Conservation (phyloP, 2,113 vertebrate species). For the Redunca redunca region DNA sequence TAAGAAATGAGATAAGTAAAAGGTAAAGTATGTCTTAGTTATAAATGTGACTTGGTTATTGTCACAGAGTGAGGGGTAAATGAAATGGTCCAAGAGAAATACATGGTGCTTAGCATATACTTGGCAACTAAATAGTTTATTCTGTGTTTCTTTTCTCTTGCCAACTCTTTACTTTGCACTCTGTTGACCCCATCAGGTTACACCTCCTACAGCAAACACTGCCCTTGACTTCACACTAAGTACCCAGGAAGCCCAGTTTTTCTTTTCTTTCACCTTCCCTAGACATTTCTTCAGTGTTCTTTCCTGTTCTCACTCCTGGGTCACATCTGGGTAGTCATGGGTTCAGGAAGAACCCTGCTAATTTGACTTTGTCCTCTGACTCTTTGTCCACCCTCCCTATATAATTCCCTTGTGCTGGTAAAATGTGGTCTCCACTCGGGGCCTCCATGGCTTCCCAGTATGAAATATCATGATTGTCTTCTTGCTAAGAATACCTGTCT, state of each 20-base stretch:
- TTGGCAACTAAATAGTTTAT: neutral
- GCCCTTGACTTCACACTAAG: neutral
- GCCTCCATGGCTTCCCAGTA: neutral
- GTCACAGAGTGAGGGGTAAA: neutral
- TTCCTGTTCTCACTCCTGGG: neutral
- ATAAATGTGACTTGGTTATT: neutral
- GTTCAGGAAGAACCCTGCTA: slow-evolving; percentile 5
- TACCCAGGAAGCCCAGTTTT: neutral
- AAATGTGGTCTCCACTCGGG: neutral
- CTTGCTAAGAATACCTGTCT: neutral
- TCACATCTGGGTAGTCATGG: neutral
- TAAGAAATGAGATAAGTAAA: slow-evolving; percentile 5
- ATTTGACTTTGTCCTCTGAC: slow-evolving; percentile 21
- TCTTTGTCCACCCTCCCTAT: neutral
- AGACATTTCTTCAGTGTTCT: neutral
- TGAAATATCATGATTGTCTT: slow-evolving; percentile 7
- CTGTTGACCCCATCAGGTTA: neutral
- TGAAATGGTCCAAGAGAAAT: neutral
- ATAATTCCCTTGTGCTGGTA: neutral
- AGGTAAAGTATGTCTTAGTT: neutral
- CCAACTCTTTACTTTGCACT: neutral
- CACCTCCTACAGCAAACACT: neutral
- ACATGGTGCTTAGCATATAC: neutral
- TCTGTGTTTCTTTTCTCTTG: neutral
- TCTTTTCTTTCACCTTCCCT: neutral